phyloP scores from a whole-genome alignment of 2,888 invertebrate genomes.

The Alcis repandata region DNA sequence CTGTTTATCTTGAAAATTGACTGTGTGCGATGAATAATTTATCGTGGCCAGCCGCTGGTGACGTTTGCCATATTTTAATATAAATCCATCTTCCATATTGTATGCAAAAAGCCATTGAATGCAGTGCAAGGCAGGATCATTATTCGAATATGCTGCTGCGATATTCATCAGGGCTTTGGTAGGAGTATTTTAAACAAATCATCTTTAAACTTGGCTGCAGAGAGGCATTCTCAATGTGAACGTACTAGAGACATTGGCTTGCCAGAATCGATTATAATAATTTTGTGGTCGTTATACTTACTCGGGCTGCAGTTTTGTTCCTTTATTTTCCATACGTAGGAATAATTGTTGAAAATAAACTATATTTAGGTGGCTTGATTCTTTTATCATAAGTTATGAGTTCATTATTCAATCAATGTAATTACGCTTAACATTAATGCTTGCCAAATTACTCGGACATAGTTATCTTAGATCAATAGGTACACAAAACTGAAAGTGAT shows the following conservation, averaged over 20 bases:
- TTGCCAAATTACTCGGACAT: neutral
- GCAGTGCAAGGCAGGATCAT: slow-evolving; percentile 84
- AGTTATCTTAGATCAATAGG: too few relatives aligned
- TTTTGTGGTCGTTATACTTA: slow-evolving; percentile 28
- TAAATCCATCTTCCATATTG: slow-evolving; percentile 86
- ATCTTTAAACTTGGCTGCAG: slow-evolving; percentile 75
- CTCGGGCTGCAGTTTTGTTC: slow-evolving; percentile 3
- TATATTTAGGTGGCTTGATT: too few relatives aligned
- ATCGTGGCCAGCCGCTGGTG: slow-evolving; percentile 82
- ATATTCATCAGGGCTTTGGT: slow-evolving; percentile 81
- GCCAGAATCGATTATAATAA: slow-evolving; percentile 38
- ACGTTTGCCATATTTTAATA: slow-evolving; percentile 86
- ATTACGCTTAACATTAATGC: too few relatives aligned
- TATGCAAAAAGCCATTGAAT: slow-evolving; percentile 87
- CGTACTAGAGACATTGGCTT: slow-evolving; percentile 26
- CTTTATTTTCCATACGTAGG: slow-evolving; percentile 4
- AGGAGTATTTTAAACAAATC: slow-evolving; percentile 85
- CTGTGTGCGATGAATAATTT: slow-evolving; percentile 85
- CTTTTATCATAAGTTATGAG: too few relatives aligned
- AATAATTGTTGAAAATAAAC: too few relatives aligned
- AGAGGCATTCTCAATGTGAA: slow-evolving; percentile 32
- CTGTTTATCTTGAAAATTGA: slow-evolving; percentile 84
- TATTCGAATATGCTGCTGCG: slow-evolving; percentile 83
- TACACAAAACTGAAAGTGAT: neutral
- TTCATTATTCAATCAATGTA: too few relatives aligned